These are phyloP conservation scores for Microcebus tavaratra DNA, from an alignment of 2,113 vertebrate species.

Conservation along the genomic window DNA sequence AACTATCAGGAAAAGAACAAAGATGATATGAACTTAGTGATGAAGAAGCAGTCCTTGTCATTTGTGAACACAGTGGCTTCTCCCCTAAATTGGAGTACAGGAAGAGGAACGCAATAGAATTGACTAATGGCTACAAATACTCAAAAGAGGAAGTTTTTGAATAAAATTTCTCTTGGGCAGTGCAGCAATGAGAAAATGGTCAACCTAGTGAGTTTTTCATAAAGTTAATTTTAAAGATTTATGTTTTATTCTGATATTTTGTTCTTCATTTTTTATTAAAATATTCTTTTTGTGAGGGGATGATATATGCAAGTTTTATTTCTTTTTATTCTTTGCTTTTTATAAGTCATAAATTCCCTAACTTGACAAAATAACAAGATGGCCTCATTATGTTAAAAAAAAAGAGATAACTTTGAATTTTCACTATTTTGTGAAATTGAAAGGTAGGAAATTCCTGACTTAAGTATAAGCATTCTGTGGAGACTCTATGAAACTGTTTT, in stretches of 20 bases:
- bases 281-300: background rate
- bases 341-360: background rate
- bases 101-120: background rate
- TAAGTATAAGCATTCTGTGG: background rate
- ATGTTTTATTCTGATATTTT: background rate
- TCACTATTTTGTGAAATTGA: background rate
- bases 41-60: background rate
- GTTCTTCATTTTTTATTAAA: background rate
- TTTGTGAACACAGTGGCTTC: background rate
- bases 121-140: background rate
- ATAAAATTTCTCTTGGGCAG: background rate
- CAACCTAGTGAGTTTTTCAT: background rate
- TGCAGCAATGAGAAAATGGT: background rate
- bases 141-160: background rate
- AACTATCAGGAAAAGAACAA: background rate
- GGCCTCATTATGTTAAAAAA: background rate
- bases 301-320: background rate
- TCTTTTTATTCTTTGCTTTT: background rate
- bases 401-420: background rate
- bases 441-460: background rate
- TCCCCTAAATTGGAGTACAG: background rate
- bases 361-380: background rate
- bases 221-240: conserved; percentile 1
- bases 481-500: background rate
- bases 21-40: background rate